Evolutionary conservation across 2,888 invertebrate genomes (phyloP), one percentile per base, ranked within the genome.

Genomic region (Amphipyra berbera): DNA sequence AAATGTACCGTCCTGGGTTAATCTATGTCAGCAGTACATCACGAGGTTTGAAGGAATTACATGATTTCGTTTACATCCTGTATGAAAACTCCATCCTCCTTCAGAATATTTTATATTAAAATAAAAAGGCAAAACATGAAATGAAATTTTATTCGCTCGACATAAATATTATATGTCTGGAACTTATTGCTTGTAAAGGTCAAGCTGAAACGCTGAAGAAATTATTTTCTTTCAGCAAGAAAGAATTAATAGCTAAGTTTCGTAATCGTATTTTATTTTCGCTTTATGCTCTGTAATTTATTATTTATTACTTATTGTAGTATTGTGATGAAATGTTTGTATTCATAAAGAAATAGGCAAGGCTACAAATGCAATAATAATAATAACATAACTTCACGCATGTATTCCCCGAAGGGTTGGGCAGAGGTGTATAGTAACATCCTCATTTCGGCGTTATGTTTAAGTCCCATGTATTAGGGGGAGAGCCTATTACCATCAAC

Each of bases 181-280:
- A 57, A 61, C 61, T 63, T 75, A 75, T 63, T 75, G 61, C 65
- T 14, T 65, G 30, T 35, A 21, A 55, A 75, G 78, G 75, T 78
- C 66, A 75, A 61, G 41, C 44, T 45, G 33, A 62, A 74, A 61
- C 21, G 61, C 12, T 37, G 40, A 1, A 6, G 15, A 50, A 49
- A 49, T 56, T 48, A 53, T 56, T 69, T 70, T 48, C 57, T 47
- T 46, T 47, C 46, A 44, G 54, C 15, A 44, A 40, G 57, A 54
- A 62, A 42, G 57, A 69, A 63, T 71, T 64, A 54, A 68, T 53
- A 27, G 30, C n/a, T 47, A 41, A 53, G 54, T 52, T 55, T 40
- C 15, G 44, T 53, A 59, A 71, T 56, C 42, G 33, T 69, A 42
- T 42, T 60, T 46, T 55, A 50, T 70, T 69, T 42, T 21, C 21